phyloP scores from a whole-genome alignment of 2,888 invertebrate genomes.

The Crematogaster levior region DNA sequence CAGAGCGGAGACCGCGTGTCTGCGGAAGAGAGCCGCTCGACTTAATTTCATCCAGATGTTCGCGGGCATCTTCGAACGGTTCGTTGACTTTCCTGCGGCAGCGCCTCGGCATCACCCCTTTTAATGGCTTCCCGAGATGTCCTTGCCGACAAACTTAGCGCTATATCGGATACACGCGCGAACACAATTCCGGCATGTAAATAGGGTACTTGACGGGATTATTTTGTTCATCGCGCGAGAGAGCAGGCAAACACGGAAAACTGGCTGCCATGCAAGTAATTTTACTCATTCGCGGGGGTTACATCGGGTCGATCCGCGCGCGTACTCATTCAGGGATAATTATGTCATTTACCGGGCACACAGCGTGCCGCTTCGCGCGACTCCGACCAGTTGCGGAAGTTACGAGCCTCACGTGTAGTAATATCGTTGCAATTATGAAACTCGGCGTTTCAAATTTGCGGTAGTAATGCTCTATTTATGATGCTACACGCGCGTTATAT shows the following conservation, averaged over 20 bases:
- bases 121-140: constrained; percentile 66
- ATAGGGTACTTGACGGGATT: constrained; percentile 58
- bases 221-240: constrained; percentile 61
- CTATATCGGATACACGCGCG: constrained; percentile 48
- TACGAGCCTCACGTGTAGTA: constrained; percentile 70
- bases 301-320: constrained; percentile 54
- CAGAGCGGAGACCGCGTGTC: constrained; percentile 71
- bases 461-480: constrained; percentile 69
- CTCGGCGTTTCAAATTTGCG: constrained; percentile 70
- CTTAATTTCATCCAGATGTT: constrained; percentile 78
- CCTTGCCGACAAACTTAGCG: constrained; percentile 60
- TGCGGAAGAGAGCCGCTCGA: constrained; percentile 68
- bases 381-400: constrained; percentile 69
- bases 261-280: constrained; percentile 67
- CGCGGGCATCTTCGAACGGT: constrained; percentile 67
- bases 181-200: constrained; percentile 56
- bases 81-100: constrained; percentile 72
- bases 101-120: constrained; percentile 58
- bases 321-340: constrained; percentile 73
- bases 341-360: constrained; percentile 71
- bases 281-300: constrained; percentile 52
- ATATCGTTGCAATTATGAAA: constrained; percentile 72
- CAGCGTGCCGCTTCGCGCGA: constrained; percentile 53
- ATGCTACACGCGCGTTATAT: constrained; percentile 31
- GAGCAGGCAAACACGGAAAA: constrained; percentile 63